Evolutionary conservation across 1,140 invertebrate species (phyloP), one percentile per base, ranked within the genome.

Genomic region (Cyclina sinensis): DNA sequence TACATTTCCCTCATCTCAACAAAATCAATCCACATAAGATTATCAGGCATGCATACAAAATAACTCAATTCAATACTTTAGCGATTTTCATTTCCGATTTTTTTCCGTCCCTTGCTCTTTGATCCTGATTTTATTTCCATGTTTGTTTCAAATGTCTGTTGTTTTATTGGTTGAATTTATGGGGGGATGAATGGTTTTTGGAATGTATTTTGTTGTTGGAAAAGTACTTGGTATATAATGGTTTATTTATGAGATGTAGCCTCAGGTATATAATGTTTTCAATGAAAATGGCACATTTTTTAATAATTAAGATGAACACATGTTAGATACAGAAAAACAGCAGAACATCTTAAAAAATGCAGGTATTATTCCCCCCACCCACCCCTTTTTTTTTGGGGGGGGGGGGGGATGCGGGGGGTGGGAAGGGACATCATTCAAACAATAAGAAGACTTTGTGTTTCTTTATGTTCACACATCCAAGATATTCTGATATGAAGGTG

Each of bases 1-100:
- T 70, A 70, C n/a, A 35, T 70, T 32, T 35, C 32, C 32, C 65
- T 70, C 65, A 9, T 30, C 65, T 37, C 32, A 57, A 81, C 54
- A 81, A 81, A 81, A 81, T 81, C 79, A 81, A 81, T 81, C 51
- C 30, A 30, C 24, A 37, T 37, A 81, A 35, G 21, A 81, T 81
- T 57, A 21, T 62, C 32, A 81, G 79, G 79, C 79, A 81, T 81
- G 79, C 79, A 81, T 81, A 62, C 51, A 59, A 35, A 59, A 81
- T 81, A 57, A 81, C 21, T 37, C 27, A 62, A 62, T 43, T 62
- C 79, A 81, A 81, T 81, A 81, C 35, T 62, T 81, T 57, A 62
- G 57, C 32, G 79, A 81, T 81, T 81, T 59, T 81, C 79, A 81
- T 65, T 81, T 81, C 76, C 76, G 79, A 81, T 39, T 43, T 81